Conservation (phyloP, 2,888 invertebrate genomes). For the Alloscopus bannaensis region DNA sequence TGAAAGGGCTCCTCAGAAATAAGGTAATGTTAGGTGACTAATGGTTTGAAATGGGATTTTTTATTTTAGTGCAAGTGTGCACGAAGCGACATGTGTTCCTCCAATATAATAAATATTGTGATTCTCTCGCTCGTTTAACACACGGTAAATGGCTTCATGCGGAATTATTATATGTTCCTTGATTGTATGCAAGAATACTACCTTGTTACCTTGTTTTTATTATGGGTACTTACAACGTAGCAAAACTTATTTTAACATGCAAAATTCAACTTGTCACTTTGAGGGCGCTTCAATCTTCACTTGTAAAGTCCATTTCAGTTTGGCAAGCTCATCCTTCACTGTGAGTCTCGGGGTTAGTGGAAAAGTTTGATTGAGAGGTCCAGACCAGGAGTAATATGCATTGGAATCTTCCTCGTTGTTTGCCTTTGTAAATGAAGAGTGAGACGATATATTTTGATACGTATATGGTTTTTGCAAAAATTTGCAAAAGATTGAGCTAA, state of each 20-base stretch:
- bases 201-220: too few relatives aligned
- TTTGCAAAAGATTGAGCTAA: neutral
- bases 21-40: too few relatives aligned
- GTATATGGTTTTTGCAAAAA: neutral
- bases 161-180: too few relatives aligned
- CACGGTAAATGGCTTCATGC: too few relatives aligned
- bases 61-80: too few relatives aligned
- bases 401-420: slow-evolving; percentile 59
- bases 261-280: neutral
- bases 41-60: too few relatives aligned
- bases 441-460: neutral
- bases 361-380: slow-evolving; percentile 63
- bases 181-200: too few relatives aligned
- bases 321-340: slow-evolving; percentile 59
- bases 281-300: slow-evolving; percentile 10
- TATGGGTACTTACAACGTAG: too few relatives aligned
- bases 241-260: neutral
- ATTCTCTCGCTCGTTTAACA: too few relatives aligned
- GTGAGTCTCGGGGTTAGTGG: slow-evolving; percentile 55
- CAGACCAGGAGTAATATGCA: slow-evolving; percentile 60
- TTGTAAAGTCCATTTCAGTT: slow-evolving; percentile 64
- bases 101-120: too few relatives aligned
- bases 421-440: slow-evolving; percentile 43
- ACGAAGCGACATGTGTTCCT: too few relatives aligned
- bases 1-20: too few relatives aligned